These are phyloP conservation scores for Alsophila aescularia DNA, from an alignment of 2,888 invertebrate genomes.

Conservation along the genomic window DNA sequence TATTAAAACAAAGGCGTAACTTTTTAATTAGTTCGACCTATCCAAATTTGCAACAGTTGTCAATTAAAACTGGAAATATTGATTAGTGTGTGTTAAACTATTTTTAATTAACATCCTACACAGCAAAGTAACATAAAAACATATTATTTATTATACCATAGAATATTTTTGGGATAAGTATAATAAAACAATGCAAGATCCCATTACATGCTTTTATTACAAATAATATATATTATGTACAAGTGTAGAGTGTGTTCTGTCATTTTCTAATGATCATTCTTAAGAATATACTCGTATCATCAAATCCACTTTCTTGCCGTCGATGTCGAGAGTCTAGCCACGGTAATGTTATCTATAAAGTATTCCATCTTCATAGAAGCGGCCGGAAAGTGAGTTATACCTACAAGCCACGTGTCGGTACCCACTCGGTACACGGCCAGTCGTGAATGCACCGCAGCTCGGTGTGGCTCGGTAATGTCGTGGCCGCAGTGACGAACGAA, in stretches of 20 bases:
- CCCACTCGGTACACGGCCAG: too few species aligned
- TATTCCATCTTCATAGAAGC: too few species aligned
- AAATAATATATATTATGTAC: conserved; percentile 42
- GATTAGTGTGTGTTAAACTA: not conserved
- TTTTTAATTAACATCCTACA: not conserved
- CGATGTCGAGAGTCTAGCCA: conserved; percentile 42
- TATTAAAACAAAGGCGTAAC: conserved; percentile 22
- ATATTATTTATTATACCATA: too few species aligned
- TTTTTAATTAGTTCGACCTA: conserved; percentile 12
- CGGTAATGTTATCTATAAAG: too few species aligned
- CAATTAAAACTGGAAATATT: conserved; percentile 14
- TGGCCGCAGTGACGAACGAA: too few species aligned
- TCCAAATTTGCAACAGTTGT: conserved; percentile 19
- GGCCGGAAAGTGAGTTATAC: too few species aligned
- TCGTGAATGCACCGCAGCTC: too few species aligned
- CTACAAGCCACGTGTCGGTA: too few species aligned
- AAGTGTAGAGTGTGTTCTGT: conserved; percentile 48
- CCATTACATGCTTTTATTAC: conserved; percentile 53
- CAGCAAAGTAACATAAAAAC: too few species aligned
- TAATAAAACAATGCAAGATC: conserved; percentile 32
- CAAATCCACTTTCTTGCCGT: conserved; percentile 40
- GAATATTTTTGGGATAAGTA: not conserved
- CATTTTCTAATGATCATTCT: conserved; percentile 48
- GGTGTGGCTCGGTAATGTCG: too few species aligned
- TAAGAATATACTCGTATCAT: conserved; percentile 38